Evolutionary conservation across 1,140 invertebrate species (phyloP).

Genomic region (Spodoptera frugiperda): DNA sequence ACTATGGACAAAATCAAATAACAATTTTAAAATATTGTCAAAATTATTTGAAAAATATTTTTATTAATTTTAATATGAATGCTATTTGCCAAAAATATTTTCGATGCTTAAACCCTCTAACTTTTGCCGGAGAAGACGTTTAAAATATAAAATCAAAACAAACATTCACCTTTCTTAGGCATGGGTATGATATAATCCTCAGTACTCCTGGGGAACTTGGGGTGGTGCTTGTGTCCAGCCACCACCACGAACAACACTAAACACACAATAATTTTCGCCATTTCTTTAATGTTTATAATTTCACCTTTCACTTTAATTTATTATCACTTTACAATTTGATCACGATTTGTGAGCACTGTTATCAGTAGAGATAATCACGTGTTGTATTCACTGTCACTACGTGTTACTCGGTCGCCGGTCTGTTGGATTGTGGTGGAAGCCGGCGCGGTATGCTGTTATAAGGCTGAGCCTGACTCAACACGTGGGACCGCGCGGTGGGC

Average conservation of each 20-base stretch:
- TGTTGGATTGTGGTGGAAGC: slow-evolving; percentile 66
- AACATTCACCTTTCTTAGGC: slow-evolving; percentile 67
- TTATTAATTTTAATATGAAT: background rate
- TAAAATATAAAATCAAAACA: background rate
- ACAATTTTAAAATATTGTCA: background rate
- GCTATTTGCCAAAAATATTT: too few relatives aligned
- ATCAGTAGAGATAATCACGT: slow-evolving; percentile 46
- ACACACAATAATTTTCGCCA: slow-evolving; percentile 70
- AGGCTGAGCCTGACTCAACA: slow-evolving; percentile 74
- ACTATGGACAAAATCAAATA: slow-evolving; percentile 62
- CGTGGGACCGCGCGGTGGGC: slow-evolving; percentile 56
- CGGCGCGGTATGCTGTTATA: slow-evolving; percentile 72
- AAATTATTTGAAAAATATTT: background rate
- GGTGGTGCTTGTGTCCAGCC: slow-evolving; percentile 63
- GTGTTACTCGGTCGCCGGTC: slow-evolving; percentile 71
- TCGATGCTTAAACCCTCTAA: too few relatives aligned
- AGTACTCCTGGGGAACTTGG: slow-evolving; percentile 70
- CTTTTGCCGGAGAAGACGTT: too few relatives aligned
- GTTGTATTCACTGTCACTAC: slow-evolving; percentile 53
- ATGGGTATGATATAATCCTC: slow-evolving; percentile 60
- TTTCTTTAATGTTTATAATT: slow-evolving; percentile 39
- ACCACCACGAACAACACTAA: slow-evolving; percentile 66
- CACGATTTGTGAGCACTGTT: slow-evolving; percentile 42
- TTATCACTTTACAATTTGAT: slow-evolving; percentile 48
- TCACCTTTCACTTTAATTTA: slow-evolving; percentile 54